These are phyloP conservation scores for Xenopus borealis DNA, from an alignment of 2,113 vertebrate genomes.

Conservation along the genomic window DNA sequence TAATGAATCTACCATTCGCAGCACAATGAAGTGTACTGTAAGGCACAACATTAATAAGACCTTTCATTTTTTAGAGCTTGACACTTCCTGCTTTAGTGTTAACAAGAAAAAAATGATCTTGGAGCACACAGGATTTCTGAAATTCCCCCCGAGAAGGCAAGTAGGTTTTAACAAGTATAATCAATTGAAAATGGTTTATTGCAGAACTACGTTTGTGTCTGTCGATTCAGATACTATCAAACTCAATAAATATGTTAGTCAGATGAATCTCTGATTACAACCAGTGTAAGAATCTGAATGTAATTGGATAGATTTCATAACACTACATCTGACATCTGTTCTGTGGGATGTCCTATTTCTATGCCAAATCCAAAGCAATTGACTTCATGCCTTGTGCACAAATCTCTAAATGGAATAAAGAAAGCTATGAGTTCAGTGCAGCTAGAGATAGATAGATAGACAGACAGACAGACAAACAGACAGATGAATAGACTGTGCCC, in stretches of 20 bases:
- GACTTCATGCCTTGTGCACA: background rate
- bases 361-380: constrained; percentile 32
- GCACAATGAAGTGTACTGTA: constrained; percentile 12
- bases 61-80: constrained; percentile 9
- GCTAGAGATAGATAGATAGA: too few relatives aligned
- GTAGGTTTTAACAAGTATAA: constrained; percentile 27
- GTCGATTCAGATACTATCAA: constrained; percentile 43
- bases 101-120: background rate
- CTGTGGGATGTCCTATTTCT: constrained; percentile 25
- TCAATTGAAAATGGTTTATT: constrained; percentile 35
- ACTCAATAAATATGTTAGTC: constrained; percentile 43
- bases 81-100: background rate
- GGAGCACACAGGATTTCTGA: background rate
- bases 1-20: background rate
- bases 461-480: too few relatives aligned
- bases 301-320: constrained; percentile 41
- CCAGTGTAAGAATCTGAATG: constrained; percentile 38
- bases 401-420: constrained; percentile 24
- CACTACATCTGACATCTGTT: constrained; percentile 37
- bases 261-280: constrained; percentile 31
- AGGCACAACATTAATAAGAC: constrained; percentile 1
- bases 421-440: background rate
- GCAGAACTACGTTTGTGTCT: constrained; percentile 21
- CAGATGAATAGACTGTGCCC: too few relatives aligned
- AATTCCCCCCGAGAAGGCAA: background rate